phyloP scores from a whole-genome alignment of 2,797 vertebrate genomes.

The Silurus aristotelis region DNA sequence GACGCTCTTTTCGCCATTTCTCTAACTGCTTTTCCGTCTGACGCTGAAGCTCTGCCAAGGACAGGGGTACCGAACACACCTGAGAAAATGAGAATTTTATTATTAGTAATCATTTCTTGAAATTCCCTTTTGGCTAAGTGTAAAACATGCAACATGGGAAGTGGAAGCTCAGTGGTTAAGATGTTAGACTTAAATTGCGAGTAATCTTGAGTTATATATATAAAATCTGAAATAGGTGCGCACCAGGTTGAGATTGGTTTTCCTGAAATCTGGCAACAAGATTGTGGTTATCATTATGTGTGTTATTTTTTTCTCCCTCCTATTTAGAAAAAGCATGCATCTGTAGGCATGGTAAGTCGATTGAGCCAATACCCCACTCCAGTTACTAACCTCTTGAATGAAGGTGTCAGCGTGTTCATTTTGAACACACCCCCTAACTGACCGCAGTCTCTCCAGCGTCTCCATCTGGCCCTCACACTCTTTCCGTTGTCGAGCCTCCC shows the following conservation, averaged over 20 bases:
- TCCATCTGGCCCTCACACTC: constrained; percentile 85
- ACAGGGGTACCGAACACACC: constrained; percentile 81
- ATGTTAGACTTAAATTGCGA: no score
- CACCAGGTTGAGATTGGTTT: not conserved
- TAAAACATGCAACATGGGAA: not conserved
- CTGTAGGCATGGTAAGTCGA: not conserved
- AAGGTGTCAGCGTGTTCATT: constrained; percentile 76
- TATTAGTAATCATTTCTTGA: no score
- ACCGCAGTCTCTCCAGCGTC: constrained; percentile 82
- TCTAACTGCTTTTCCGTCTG: constrained; percentile 74
- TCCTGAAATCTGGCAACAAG: not conserved
- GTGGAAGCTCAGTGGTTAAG: no score
- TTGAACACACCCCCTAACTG: constrained; percentile 72
- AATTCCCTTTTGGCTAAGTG: no score
- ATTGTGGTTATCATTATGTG: not conserved
- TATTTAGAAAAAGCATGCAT: not conserved
- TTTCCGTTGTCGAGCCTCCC: constrained; percentile 77
- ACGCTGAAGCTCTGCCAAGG: constrained; percentile 76
- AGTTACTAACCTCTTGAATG: constrained; percentile 79
- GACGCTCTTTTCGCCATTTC: constrained; percentile 72
- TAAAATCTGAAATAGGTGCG: not conserved
- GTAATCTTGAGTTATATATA: no score
- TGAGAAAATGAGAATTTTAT: constrained; percentile 49
- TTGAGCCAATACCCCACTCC: not conserved
- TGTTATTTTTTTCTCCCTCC: no score